Base-by-base conservation (phyloP, 2,797 vertebrate species). In the Threskiornis aethiopicus region DNA sequence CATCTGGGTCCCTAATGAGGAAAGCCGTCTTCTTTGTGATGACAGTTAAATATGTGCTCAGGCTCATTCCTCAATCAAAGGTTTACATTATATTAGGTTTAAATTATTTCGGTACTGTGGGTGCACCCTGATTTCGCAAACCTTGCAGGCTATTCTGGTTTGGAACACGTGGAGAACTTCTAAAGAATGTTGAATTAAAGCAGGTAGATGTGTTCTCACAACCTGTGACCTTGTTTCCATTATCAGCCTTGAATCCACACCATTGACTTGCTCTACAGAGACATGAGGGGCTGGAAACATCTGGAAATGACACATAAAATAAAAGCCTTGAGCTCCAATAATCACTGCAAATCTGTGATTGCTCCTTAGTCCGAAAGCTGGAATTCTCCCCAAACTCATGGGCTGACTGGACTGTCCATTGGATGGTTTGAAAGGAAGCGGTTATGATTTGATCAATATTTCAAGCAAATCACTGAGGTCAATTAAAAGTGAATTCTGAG, bases 41-140 rank as follows among this genome's bases (percentile, higher is more conserved):
- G 94, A 86, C 89, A 95, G 89, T 84, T 92, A 89, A 91, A 64
- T 66, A 69, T 81, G 51, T 85, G 82, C 72, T 89, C 41, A 59
- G 42, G 83, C 58, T 89, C 52, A 28, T 87, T 93, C 47, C 59
- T 95, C 77, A 85, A 49, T 92, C 75, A 83, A 77, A 91, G 51
- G 29, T 92, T 90, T 93, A 70, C n/a, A 57, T 77, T 80, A 17
- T 59, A 65, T 79, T 87, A 72, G 16, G 33, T 80, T 96, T 78
- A 49, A 80, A 73, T 91, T 70, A n/a, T 64, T 79, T 86, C 82
- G 92, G 31, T 71, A 19, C 65, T 8, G 1, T 62, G 46, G 31
- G 33, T 81, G 42, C 39, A 65, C 47, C 61, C 83, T 84, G 37
- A 31, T 80, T 93, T 91, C 73, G 79, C 80, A 94, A 87, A 70